phyloP scores from a whole-genome alignment of 2,113 vertebrate genomes.

The Paramisgurnus dabryanus region DNA sequence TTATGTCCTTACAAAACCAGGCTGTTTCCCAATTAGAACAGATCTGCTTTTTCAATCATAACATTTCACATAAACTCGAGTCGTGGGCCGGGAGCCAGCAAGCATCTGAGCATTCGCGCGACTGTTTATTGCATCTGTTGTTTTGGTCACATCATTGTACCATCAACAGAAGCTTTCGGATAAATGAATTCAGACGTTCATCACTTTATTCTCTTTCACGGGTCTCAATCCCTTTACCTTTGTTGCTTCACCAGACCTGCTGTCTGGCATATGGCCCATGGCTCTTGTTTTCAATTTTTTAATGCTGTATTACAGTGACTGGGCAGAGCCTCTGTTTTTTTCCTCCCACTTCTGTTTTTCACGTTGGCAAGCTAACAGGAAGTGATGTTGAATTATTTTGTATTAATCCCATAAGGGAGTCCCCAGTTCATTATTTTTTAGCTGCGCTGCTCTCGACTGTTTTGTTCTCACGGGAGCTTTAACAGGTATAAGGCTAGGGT shows the following conservation, averaged over 20 bases:
- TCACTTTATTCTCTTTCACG: neutral
- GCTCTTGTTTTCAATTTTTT: conserved; percentile 28
- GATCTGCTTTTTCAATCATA: conserved; percentile 30
- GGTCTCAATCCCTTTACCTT: neutral
- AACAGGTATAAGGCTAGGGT: conserved; percentile 20
- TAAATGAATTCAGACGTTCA: neutral
- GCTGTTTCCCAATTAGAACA: conserved; percentile 17
- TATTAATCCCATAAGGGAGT: conserved; percentile 36
- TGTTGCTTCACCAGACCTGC: neutral
- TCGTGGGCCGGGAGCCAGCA: neutral
- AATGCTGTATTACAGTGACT: conserved; percentile 30
- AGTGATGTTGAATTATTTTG: conserved; percentile 37
- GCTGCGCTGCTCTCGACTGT: neutral
- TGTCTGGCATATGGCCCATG: neutral
- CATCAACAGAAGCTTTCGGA: neutral
- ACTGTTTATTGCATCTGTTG: neutral
- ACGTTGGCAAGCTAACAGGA: conserved; percentile 38
- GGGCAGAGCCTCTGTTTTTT: conserved; percentile 5
- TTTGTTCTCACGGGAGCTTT: conserved; percentile 17
- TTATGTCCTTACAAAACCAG: conserved; percentile 25
- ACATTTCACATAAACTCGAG: neutral
- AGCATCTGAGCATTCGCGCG: neutral
- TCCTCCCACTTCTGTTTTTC: conserved; percentile 17
- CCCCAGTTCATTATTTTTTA: conserved; percentile 34
- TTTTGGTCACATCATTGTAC: neutral